Evolutionary conservation across 1,140 invertebrate species (phyloP), one percentile per base, ranked within the genome.

Genomic region (Scaptomyza hsui): DNA sequence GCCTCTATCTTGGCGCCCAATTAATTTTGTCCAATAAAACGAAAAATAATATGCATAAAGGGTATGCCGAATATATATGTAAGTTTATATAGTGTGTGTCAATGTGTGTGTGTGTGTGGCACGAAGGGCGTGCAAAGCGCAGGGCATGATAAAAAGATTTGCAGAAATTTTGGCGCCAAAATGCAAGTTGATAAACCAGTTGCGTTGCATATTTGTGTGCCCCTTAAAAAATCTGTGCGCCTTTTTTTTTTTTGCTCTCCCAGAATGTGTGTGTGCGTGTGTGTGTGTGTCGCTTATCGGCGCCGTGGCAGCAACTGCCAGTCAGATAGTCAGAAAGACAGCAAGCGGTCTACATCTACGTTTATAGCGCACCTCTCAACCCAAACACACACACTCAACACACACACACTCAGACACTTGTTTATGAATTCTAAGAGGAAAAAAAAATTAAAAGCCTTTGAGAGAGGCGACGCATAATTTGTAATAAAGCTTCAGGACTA

Each of bases 101-200:
- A 21, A 29, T 4, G 4, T 61, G 32, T 56, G 35, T 44, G 18
- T 49, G 60, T 59, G 67, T 48, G 61, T 32, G 64, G 57, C 65
- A 69, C 82, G 78, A 82, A 88, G 82, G 82, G 82, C 82, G 71
- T 59, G 59, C 62, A 86, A 86, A 69, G 82, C 78, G 67, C 75
- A 76, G 75, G 70, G 80, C 57, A 68, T 60, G 67, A 64, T 29
- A 29, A 72, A 81, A 64, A 88, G 82, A 88, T 88, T 88, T 88
- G 82, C 82, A 88, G 82, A 88, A 88, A 88, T 88, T 88, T 88
- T 88, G 82, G 82, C 82, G 82, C 82, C 82, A 88, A 88, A 88
- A 88, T 88, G 82, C 82, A 88, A 88, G 82, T 88, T 88, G 82
- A 88, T 88, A 88, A 88, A 88, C 82, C 82, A 88, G 82, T 88